These are phyloP conservation scores for Mormyrops boulengeri DNA, from an alignment of 2,797 vertebrate species.

Conservation along the genomic window DNA sequence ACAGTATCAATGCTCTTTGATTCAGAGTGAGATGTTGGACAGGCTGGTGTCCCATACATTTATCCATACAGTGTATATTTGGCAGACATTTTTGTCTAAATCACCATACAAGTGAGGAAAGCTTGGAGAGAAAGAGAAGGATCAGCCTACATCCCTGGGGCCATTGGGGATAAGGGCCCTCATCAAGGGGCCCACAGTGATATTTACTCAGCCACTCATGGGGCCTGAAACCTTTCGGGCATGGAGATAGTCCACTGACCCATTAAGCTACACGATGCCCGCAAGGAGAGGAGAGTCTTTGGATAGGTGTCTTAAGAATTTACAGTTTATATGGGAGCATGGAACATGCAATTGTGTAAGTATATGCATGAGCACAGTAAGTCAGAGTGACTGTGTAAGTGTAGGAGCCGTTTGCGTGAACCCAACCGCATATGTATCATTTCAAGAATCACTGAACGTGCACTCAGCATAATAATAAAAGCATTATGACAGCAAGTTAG, in stretches of 20 bases:
- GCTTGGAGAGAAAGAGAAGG: neutral
- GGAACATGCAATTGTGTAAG: neutral
- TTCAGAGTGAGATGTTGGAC: neutral
- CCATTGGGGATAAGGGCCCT: neutral
- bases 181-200: neutral
- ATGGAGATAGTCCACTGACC: neutral
- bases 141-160: neutral
- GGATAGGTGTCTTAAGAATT: neutral
- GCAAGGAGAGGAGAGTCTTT: neutral
- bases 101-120: neutral
- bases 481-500: neutral
- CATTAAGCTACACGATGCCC: neutral
- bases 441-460: neutral
- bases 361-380: neutral
- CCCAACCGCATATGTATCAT: neutral
- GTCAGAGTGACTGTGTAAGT: neutral
- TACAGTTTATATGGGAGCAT: neutral
- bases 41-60: neutral
- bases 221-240: neutral
- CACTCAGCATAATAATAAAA: neutral
- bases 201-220: neutral
- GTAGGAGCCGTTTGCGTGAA: neutral
- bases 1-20: neutral
- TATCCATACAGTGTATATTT: neutral
- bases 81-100: neutral